These are phyloP conservation scores for Asteroscopus sphinx DNA, from an alignment of 2,888 invertebrate genomes.

Conservation along the genomic window DNA sequence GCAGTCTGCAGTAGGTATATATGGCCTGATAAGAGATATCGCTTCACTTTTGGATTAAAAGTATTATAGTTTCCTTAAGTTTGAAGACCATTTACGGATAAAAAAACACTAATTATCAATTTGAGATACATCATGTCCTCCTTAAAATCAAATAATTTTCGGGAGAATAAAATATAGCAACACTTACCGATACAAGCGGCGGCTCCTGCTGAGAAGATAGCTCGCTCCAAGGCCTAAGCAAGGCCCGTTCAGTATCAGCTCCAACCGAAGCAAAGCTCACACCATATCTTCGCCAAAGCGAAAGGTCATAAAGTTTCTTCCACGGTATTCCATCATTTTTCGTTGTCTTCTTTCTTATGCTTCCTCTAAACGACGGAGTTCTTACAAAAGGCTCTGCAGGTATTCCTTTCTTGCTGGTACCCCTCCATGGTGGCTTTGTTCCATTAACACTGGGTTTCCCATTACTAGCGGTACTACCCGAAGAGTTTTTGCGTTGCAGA, in stretches of 20 bases:
- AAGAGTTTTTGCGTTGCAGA: conserved; percentile 76
- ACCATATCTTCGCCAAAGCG: conserved; percentile 88
- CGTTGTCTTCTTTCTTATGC: conserved; percentile 80
- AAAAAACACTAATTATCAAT: too few species aligned
- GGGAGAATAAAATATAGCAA: conserved; percentile 5
- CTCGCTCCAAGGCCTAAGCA: conserved; percentile 81
- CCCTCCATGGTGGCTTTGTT: conserved; percentile 85
- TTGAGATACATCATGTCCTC: not conserved
- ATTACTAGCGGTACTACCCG: conserved; percentile 70
- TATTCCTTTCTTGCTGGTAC: conserved; percentile 77
- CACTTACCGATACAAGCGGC: conserved; percentile 77
- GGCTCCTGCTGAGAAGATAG: conserved; percentile 78
- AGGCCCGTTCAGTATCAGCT: conserved; percentile 80
- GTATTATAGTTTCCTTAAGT: too few species aligned
- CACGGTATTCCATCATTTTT: conserved; percentile 85
- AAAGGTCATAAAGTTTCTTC: conserved; percentile 89
- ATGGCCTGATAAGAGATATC: too few species aligned
- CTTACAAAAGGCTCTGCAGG: conserved; percentile 78
- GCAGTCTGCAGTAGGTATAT: too few species aligned
- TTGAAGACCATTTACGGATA: too few species aligned
- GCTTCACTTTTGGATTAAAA: too few species aligned
- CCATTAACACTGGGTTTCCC: conserved; percentile 73
- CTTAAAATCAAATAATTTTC: not conserved
- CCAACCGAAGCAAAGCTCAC: conserved; percentile 83
- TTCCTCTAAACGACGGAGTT: conserved; percentile 81